Base-by-base conservation (phyloP, 1,140 invertebrate species). In the Pantala flavescens region DNA sequence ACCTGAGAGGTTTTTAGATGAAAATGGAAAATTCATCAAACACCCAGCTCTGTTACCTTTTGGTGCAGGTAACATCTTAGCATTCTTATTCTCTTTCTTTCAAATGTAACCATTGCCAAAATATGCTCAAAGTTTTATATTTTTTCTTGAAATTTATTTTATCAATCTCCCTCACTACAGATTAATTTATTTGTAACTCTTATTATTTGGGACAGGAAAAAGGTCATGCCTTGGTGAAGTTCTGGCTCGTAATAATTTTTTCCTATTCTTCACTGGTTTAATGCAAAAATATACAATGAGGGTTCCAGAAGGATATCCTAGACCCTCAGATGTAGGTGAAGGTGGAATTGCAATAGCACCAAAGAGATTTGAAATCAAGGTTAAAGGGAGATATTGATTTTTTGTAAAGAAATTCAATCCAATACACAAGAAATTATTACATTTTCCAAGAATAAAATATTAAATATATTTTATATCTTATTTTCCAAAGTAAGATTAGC, bases 211-310 rank as follows among this genome's bases (percentile, higher is more conserved):
- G 9, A 36, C 28, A 91, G 90, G 91, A 3, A 88, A 88, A 77
- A 82, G 90, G 55, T 80, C 90, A 0, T 93, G 92, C 78, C 86
- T 90, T 0, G 92, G 91, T 0, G 91, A 93, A 82, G 90, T 89
- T 0, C 88, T 89, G 76, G 87, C 90, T 0, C 83, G 88, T 1
- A 88, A 90, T 76, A 85, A 87, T 73, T 81, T 91, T 72, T 93
- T 93, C 77, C 81, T 88, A 36, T 83, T 90, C 71, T 85, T 90
- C 19, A 78, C 89, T 0, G 84, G 82, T 0, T 79, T 93, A 36
- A 80, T 91, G 78, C 90, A 92, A 80, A 86, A 86, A 11, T 92
- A 92, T 78, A 80, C 82, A 23, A 83, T 85, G 55, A 75, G 76
- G 0, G 79, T 84, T 3, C 80, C 82, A 0, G 78, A 81, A 0